Base-by-base conservation (phyloP, 2,797 vertebrate species). In the Miichthys miiuy region DNA sequence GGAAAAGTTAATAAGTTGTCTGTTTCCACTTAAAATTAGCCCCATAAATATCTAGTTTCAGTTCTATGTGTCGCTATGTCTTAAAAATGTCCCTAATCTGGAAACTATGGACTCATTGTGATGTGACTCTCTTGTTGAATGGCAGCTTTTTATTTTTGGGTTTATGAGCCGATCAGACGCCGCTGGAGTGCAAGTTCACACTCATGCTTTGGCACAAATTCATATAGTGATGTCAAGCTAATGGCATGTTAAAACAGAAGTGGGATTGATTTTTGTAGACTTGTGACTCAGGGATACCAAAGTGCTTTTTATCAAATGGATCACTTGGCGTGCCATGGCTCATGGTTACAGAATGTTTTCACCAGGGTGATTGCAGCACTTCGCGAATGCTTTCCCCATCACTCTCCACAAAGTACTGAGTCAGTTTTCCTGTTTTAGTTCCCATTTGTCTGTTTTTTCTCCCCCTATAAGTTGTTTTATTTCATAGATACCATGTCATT, bases 391-490 rank as follows among this genome's bases (percentile, higher is more conserved):
- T 81, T 86, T 84, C 75, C 58, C 47, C 75, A 70, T 84, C 57
- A 23, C 72, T 65, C 21, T 68, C 66, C 76, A 86, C 68, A 73
- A 66, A 80, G 44, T 63, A 68, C 46, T 60, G 21, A 84, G 46
- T 82, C 80, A 76, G 56, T 81, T 78, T 63, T 65, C 21, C 17
- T 21, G 10, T 75, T 90, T 84, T 85, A 77, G 75, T 89, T 82
- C 72, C 69, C 23, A 69, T 17, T 66, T 75, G 47, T 80, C 46
- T 68, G 4, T 81, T 82, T 62, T 57, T 38, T 10, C 38, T n/a
- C 41, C 34, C 51, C 6, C 8, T 67, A 72, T 81, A 13, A 4
- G 38, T 82, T 85, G 38, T 41, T 60, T 91, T 82, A 56, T 70
- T 79, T 64, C 68, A 16, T 79, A 56, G 76, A 58, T 62, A 77